Evolutionary conservation across 1,140 invertebrate genomes (phyloP).

Genomic region (Thaumatotibia leucotreta): DNA sequence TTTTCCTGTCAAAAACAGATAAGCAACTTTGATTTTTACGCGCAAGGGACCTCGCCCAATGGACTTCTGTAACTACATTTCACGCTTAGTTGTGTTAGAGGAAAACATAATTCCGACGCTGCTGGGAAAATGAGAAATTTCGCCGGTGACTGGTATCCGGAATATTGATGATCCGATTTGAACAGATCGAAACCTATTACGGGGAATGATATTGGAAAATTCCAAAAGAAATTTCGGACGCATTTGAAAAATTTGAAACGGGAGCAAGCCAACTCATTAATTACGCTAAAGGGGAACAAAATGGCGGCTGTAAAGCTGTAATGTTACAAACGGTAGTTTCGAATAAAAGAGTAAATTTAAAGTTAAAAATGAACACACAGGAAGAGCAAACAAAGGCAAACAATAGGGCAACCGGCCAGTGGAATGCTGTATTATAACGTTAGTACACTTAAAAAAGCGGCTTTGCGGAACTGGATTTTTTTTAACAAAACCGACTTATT

Average conservation of each 20-base stretch:
- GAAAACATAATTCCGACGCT: conserved; percentile 1
- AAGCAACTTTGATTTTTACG: background rate
- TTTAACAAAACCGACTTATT: background rate
- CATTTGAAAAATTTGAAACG: background rate
- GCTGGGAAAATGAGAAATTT: conserved; percentile 6
- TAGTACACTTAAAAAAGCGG: background rate
- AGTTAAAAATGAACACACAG: background rate
- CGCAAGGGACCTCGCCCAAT: background rate
- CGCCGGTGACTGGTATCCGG: background rate
- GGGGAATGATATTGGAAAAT: conserved; percentile 13
- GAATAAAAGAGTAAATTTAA: background rate
- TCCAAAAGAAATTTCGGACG: background rate
- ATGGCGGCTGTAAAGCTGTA: background rate
- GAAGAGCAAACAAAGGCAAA: conserved; percentile 9
- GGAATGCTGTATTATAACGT: background rate
- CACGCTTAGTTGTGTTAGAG: background rate
- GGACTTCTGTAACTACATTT: conserved; percentile 1
- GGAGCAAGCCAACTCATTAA: background rate
- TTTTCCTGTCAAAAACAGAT: background rate
- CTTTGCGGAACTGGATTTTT: background rate
- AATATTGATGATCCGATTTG: conserved; percentile 9
- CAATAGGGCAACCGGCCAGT: background rate
- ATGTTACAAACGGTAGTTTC: background rate
- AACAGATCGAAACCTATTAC: conserved; percentile 5
- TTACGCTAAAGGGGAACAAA: background rate